Evolutionary conservation across 2,888 invertebrate species (phyloP), one percentile per base, ranked within the genome.

Genomic region (Odontomyia ornata): DNA sequence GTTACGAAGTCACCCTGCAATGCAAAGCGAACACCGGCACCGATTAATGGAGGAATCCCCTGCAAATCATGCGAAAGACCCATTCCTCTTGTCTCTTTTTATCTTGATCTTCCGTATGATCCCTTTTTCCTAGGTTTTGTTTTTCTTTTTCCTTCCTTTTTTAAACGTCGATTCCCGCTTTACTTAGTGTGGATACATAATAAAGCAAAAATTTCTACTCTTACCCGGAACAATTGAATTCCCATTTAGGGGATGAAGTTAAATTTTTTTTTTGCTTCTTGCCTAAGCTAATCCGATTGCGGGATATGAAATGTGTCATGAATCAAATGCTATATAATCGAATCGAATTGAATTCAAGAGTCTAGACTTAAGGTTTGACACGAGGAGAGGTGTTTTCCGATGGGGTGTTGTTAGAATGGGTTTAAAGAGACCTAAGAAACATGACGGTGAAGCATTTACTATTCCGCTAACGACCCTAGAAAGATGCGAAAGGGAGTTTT

Each of bases 271-370:
- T 28, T 9, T 9, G 5, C 36, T 36, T 3, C 9, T 18, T 28
- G 30, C 60, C 76, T 62, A 57, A 47, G 71, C 76, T 78, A 78
- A 78, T 78, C 78, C 78, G 78, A 78, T 78, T 78, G 78, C 69
- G 76, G 78, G 76, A 78, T 73, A 76, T 47, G 46, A 69, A 28
- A n/a, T 43, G 46, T 46, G 46, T 46, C 47, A 69, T 76, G 73
- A 78, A 78, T 76, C 76, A 78, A 78, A 76, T 67, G 67, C 56
- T 73, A 60, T 73, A 36, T 73, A 73, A 73, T 73, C 73, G 60
- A 73, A 73, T 69, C 47, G 69, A 47, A 69, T 47, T 25, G 69
- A 69, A 69, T 69, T 69, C 47, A 46, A n/a, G 18, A 46, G 43
- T 25, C 23, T 60, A 60, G 60, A 25, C 21, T 25, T 23, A 60